Evolutionary conservation across 53 echinoderm and acorn worm species (phyloP).

Genomic region (Luidia sarsii): DNA sequence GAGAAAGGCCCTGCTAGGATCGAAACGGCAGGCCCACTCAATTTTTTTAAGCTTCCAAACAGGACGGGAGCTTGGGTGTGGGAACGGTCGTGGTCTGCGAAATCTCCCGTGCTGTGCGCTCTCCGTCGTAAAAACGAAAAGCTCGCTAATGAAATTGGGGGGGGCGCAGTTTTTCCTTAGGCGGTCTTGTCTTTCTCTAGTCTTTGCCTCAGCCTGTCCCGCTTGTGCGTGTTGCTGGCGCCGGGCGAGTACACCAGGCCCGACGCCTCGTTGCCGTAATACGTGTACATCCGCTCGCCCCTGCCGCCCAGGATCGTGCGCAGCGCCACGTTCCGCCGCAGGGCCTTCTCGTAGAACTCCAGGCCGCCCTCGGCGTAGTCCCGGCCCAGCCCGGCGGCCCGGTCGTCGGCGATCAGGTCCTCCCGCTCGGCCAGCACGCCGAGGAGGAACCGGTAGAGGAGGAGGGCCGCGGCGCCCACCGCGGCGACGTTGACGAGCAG

Average conservation of each 20-base stretch:
- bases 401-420: constrained; percentile 70
- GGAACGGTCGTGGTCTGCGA: too few relatives aligned
- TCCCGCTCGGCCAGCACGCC: constrained; percentile 68
- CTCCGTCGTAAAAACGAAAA: too few relatives aligned
- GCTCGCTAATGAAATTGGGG: too few relatives aligned
- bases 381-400: constrained; percentile 61
- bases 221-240: constrained; percentile 74
- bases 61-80: too few relatives aligned
- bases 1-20: too few relatives aligned
- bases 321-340: constrained; percentile 77
- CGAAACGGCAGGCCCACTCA: too few relatives aligned
- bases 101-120: too few relatives aligned
- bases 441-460: constrained; percentile 64
- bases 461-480: constrained; percentile 24
- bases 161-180: too few relatives aligned
- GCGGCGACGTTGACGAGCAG: constrained; percentile 38
- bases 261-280: constrained; percentile 82
- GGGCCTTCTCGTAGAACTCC: constrained; percentile 78
- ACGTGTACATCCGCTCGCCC: constrained; percentile 84
- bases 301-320: constrained; percentile 71
- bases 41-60: too few relatives aligned
- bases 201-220: constrained; percentile 64
- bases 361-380: constrained; percentile 76
- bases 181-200: too few relatives aligned
- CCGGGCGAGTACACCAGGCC: constrained; percentile 64